Evolutionary conservation across 1,140 invertebrate genomes (phyloP).

Genomic region (Bombus balteatus): DNA sequence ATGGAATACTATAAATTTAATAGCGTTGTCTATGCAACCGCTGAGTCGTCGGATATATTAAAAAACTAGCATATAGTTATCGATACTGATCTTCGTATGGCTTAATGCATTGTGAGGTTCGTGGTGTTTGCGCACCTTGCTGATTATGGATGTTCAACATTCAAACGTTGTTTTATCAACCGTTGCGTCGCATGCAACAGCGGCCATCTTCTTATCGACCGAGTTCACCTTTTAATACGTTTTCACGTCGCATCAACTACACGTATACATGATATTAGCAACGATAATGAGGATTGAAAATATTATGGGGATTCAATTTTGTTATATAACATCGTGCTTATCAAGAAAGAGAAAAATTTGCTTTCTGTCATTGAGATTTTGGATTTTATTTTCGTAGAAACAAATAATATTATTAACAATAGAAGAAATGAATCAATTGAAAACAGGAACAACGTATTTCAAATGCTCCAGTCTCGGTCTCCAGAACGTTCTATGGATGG

Average conservation of each 20-base stretch:
- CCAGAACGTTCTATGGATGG: constrained; percentile 64
- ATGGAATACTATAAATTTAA: neutral
- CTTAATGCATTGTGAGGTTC: neutral
- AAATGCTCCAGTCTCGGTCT: constrained; percentile 28
- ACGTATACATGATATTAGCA: neutral
- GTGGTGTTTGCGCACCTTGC: neutral
- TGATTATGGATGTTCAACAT: neutral
- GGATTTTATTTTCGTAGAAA: no score
- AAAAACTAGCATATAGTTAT: neutral
- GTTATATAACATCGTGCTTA: no score
- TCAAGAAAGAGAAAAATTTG: neutral
- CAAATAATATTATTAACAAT: neutral
- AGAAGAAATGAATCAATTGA: neutral
- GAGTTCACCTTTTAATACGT: no score
- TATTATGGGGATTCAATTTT: no score
- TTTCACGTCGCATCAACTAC: neutral
- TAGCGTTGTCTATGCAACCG: neutral
- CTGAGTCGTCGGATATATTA: constrained; percentile 28
- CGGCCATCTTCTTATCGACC: neutral
- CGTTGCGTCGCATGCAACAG: neutral
- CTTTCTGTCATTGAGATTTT: neutral
- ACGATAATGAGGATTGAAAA: no score
- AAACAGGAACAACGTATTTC: constrained; percentile 1
- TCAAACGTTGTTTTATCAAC: neutral
- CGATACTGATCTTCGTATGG: neutral